Conservation (phyloP, 2,113 vertebrate species). For the Mirounga angustirostris region DNA sequence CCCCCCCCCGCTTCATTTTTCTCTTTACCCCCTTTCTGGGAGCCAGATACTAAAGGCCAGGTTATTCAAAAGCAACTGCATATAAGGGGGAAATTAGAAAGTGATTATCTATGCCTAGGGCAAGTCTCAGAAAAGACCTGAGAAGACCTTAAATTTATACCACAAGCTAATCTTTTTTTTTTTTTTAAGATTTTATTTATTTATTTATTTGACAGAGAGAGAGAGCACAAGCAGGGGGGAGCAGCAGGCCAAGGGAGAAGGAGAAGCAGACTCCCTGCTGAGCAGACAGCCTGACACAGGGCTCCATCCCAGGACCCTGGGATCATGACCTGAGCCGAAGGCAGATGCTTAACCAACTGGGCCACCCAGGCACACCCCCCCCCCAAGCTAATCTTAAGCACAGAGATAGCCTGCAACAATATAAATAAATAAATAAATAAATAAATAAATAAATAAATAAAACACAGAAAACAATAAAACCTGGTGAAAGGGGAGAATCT, state of each 20-base stretch:
- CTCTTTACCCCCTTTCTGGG: neutral
- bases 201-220: no score
- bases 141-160: neutral
- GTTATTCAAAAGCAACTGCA: neutral
- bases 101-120: neutral
- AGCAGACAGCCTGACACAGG: no score
- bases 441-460: neutral
- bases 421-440: neutral
- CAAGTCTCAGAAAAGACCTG: neutral
- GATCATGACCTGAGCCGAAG: neutral
- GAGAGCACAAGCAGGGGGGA: no score
- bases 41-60: neutral
- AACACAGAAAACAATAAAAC: neutral
- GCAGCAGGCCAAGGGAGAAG: no score
- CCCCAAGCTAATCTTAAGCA: neutral
- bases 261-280: no score
- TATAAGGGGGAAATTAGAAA: neutral
- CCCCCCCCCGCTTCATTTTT: neutral
- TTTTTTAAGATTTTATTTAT: no score
- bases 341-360: neutral
- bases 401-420: neutral
- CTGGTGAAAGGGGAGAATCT: neutral
- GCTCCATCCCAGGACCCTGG: neutral
- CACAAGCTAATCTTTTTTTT: neutral
- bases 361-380: neutral